A percentile compares a stretch with the other conserved stretches of the same genome.
These are phyloP conservation scores for Spondyliosoma cantharus DNA, from an alignment of 2,797 vertebrate genomes.

Conservation along the genomic window DNA sequence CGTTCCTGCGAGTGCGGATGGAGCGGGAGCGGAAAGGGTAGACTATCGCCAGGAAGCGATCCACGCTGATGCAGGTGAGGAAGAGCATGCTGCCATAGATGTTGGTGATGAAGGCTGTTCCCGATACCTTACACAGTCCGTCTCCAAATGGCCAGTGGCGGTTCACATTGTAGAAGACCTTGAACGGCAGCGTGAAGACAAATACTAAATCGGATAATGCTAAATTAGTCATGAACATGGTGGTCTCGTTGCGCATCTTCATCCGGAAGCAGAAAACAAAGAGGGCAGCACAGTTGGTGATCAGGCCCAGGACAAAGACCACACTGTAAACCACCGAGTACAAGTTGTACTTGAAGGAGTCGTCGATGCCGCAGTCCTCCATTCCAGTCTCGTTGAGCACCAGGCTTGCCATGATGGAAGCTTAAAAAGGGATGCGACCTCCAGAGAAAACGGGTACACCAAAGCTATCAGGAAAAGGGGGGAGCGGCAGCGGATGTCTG, in stretches of 20 bases:
- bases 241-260: conserved; percentile 95
- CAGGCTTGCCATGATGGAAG: conserved; percentile 81
- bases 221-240: conserved; percentile 98
- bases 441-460: conserved; percentile 18
- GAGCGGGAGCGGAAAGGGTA: conserved; percentile 94
- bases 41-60: conserved; percentile 96
- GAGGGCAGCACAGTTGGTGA: conserved; percentile 96
- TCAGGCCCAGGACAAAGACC: conserved; percentile 93
- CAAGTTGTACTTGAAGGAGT: conserved; percentile 98
- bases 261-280: conserved; percentile 97
- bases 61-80: conserved; percentile 97
- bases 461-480: conserved; percentile 31
- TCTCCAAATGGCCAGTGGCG: conserved; percentile 98
- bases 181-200: conserved; percentile 96
- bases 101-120: conserved; percentile 97
- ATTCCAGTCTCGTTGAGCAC: conserved; percentile 90
- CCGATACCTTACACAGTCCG: conserved; percentile 94
- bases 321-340: conserved; percentile 96
- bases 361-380: conserved; percentile 92
- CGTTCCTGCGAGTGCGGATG: conserved; percentile 92
- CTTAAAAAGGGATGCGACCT: neutral
- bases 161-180: conserved; percentile 98
- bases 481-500: conserved; percentile 33
- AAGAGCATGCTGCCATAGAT: conserved; percentile 99
- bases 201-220: conserved; percentile 95